Percentiles rank a stretch among this genome's conserved stretches.
phyloP scores from a whole-genome alignment of 2,797 vertebrate genomes.

The Rhinichthys osculus region DNA sequence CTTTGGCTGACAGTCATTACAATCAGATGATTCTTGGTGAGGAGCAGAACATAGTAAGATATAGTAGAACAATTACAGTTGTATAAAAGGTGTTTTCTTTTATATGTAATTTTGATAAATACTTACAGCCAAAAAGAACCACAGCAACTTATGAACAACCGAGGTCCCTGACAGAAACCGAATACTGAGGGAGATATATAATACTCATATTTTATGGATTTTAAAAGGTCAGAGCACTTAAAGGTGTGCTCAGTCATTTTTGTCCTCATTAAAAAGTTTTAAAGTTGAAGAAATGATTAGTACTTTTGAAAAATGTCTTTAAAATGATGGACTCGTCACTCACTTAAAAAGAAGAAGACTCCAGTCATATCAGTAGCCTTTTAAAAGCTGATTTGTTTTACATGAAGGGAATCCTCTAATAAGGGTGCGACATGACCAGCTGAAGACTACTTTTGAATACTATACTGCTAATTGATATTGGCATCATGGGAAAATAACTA shows the following conservation, averaged over 20 bases:
- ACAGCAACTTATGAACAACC: neutral
- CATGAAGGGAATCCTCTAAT: neutral
- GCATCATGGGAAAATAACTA: neutral
- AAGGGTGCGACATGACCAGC: neutral
- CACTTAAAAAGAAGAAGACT: neutral
- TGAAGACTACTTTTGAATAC: neutral
- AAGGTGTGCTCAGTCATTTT: neutral
- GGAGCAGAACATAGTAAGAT: slow-evolving; percentile 6
- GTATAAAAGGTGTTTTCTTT: slow-evolving; percentile 9
- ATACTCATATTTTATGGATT: slow-evolving; percentile 10
- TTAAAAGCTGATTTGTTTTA: neutral
- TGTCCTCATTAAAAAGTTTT: slow-evolving; percentile 33
- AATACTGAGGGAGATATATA: neutral
- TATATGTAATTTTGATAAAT: slow-evolving; percentile 4
- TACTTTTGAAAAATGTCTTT: neutral
- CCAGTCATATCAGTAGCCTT: neutral
- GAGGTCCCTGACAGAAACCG: neutral
- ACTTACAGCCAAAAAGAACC: neutral
- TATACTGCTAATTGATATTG: neutral
- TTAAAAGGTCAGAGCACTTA: neutral
- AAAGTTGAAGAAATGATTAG: neutral
- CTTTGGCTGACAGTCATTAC: slow-evolving; percentile 67
- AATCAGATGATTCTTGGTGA: slow-evolving; percentile 28
- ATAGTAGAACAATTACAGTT: neutral
- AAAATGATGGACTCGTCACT: neutral